Evolutionary conservation across 1,140 invertebrate genomes (phyloP), one percentile per base, ranked within the genome.

Genomic region (Drosophila setifemur): DNA sequence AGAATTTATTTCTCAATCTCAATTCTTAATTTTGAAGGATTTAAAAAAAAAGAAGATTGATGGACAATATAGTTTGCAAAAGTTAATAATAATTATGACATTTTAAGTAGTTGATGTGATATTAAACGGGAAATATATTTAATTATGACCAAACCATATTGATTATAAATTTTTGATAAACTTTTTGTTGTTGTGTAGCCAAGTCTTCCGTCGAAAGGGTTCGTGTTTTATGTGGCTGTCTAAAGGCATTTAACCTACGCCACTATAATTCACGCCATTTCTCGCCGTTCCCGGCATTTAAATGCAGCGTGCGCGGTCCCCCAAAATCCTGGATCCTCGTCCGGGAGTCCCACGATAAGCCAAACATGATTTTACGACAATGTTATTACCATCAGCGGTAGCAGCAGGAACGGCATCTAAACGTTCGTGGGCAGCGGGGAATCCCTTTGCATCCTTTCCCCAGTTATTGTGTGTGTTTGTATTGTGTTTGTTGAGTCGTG

Each of bases 331-430:
- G 45, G 54, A 61, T 64, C 68, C 45, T 45, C 64, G 45, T 45
- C 43, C 58, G 55, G 42, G 53, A 55, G 57, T 67, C 61, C 86
- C 69, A 75, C 73, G 79, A 89, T 88, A 89, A 88, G 82, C 76
- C 77, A 78, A 89, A 89, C 88, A 88, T 89, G 88, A 89, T 85
- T 89, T 89, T 85, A 85, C 83, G 79, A 88, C 88, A 88, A 74
- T 71, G 75, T 87, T 83, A 86, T 86, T 86, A 86, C 82, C 68
- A 63, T 57, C 60, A 69, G 63, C 73, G 50, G 47, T 25, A 57
- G 43, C 43, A 39, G 55, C 18, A 19, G 28, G 35, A 9, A 35
- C 43, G 54, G 43, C 43, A 49, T 55, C 55, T 52, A 44, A 53
- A 45, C 43, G 52, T 37, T 40, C 0, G 29, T 19, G 25, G 35